These are phyloP conservation scores for Patella pellucida DNA, from an alignment of 2,888 invertebrate genomes.

Conservation along the genomic window DNA sequence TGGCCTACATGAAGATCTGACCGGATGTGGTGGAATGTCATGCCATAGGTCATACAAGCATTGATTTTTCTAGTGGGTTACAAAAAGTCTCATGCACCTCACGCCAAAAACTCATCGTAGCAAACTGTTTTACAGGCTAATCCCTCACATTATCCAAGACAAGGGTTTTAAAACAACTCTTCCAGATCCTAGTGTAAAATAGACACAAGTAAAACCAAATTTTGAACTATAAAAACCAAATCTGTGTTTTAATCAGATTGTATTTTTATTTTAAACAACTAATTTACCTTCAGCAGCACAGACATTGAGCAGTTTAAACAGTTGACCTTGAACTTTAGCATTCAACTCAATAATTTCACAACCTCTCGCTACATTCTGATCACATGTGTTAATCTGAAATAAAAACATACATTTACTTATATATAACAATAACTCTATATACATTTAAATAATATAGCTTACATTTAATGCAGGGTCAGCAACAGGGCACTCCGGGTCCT, in stretches of 20 bases:
- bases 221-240: too few relatives aligned
- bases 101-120: too few relatives aligned
- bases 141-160: too few relatives aligned
- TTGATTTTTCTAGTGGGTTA: too few relatives aligned
- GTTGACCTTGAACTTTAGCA: conserved; percentile 68
- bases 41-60: too few relatives aligned
- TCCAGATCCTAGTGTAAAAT: conserved; percentile 13
- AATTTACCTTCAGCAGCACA: conserved; percentile 65
- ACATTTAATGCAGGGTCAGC: not conserved
- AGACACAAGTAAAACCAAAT: too few relatives aligned
- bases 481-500: too few relatives aligned
- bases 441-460: not conserved
- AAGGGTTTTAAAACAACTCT: not conserved
- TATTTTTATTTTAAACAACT: not conserved
- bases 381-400: conserved; percentile 68
- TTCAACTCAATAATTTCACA: conserved; percentile 70
- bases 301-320: conserved; percentile 67
- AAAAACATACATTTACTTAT: not conserved
- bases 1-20: too few relatives aligned
- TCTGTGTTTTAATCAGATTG: too few relatives aligned
- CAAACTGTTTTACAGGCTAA: too few relatives aligned
- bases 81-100: too few relatives aligned
- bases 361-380: conserved; percentile 68
- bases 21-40: too few relatives aligned
- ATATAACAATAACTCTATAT: not conserved